Evolutionary conservation across 2,888 invertebrate genomes (phyloP), one percentile per base, ranked within the genome.

Genomic region (Taphrorychus bicolor): DNA sequence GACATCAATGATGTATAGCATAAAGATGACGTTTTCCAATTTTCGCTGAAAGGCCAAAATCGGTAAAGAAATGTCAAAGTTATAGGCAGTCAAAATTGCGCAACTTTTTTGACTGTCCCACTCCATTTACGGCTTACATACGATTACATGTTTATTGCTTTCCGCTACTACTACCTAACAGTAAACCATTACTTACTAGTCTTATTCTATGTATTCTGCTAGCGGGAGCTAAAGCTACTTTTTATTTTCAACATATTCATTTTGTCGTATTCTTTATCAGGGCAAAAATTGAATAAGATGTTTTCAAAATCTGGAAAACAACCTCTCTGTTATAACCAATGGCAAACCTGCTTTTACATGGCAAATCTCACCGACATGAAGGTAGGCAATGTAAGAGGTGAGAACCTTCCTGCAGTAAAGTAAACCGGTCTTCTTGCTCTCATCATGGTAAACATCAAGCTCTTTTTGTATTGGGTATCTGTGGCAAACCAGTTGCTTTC

Each of bases 321-420:
- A 51, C n/a, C 5, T n/a, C 54, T 19, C 51, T 42, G 4, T 24
- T 22, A 19, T n/a, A 5, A n/a, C 5, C 22, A 42, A 1, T 23
- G 5, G 22, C 23, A 41, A 53, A 24, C 4, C 2, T 17, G 11
- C 17, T 16, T 41, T 5, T 17, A 49, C 5, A 45, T 16, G n/a
- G 11, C 17, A 9, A 48, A 45, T 73, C 75, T 70, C 71, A 81
- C 81, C 14, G 77, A 72, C 66, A 79, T 76, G 65, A 79, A 79
- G 5, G 80, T 81, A 5, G 75, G 61, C 54, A 81, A 67, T 14
- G 79, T 81, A 3, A 81, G 70, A 3, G 79, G 80, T 32, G 77
- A 77, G 70, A 81, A 80, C 73, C 79, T 78, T 48, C 81, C 81
- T 32, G 78, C 79, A 2, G 80, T 81, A 23, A 81, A 72, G 72